Conservation (phyloP, 2,113 vertebrate genomes). For the Pitta sordida region DNA sequence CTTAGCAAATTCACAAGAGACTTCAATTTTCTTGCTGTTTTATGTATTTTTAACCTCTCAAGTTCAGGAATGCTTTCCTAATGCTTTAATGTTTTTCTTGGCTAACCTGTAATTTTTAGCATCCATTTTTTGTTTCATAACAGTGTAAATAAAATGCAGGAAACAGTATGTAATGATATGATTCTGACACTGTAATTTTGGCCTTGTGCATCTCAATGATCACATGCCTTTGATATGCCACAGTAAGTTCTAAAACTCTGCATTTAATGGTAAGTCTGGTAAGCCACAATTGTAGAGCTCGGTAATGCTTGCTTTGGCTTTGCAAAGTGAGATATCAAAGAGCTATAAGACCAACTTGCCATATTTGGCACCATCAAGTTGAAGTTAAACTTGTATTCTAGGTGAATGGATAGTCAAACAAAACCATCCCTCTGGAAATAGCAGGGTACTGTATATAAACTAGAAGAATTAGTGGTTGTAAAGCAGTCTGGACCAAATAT, state of each 20-base stretch:
- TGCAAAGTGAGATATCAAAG: slow-evolving; percentile 53
- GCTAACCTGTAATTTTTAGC: neutral
- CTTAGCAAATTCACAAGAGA: neutral
- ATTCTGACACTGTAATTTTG: slow-evolving; percentile 42
- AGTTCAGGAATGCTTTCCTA: neutral
- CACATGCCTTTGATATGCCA: slow-evolving; percentile 42
- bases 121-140: neutral
- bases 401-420: slow-evolving; percentile 32
- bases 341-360: slow-evolving; percentile 31
- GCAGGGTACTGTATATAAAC: slow-evolving; percentile 9
- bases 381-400: neutral
- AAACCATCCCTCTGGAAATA: slow-evolving; percentile 29
- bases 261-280: slow-evolving; percentile 39
- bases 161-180: slow-evolving; percentile 43
- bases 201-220: slow-evolving; percentile 48
- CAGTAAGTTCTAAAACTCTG: slow-evolving; percentile 14
- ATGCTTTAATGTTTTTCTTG: slow-evolving; percentile 19
- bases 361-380: slow-evolving; percentile 1
- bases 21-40: neutral
- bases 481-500: slow-evolving; percentile 35
- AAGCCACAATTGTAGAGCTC: slow-evolving; percentile 49
- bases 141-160: slow-evolving; percentile 16
- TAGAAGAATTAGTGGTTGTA: slow-evolving; percentile 46
- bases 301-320: slow-evolving; percentile 43
- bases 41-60: neutral